A percentile compares a stretch with the other conserved stretches of the same genome.
These are phyloP conservation scores for Gnathonemus echidnorhynchus DNA, from an alignment of 2,113 vertebrate species.

Conservation along the genomic window DNA sequence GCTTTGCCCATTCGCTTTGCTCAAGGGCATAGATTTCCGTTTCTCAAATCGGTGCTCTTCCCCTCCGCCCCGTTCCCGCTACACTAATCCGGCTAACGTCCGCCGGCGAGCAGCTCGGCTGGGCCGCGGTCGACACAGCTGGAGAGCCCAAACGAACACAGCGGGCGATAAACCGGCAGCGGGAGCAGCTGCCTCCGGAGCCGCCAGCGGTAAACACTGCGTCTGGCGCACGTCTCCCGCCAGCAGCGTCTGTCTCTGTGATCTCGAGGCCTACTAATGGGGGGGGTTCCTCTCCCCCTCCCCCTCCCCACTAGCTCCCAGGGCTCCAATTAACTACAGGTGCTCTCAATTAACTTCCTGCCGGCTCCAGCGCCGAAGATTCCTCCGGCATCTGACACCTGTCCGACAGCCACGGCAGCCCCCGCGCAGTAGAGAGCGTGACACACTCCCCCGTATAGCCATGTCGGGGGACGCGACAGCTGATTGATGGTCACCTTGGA, in stretches of 20 bases:
- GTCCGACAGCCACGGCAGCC: not conserved
- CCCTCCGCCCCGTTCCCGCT: not conserved
- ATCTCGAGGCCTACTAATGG: not conserved
- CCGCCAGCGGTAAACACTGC: not conserved
- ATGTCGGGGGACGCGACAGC: not conserved
- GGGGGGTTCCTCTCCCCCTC: not conserved
- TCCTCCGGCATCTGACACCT: not conserved
- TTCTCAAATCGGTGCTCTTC: not conserved
- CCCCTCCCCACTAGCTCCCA: not conserved
- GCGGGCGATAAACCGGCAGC: not conserved
- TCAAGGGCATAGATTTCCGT: not conserved
- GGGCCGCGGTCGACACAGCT: not conserved
- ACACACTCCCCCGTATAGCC: not conserved
- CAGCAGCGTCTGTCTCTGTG: not conserved
- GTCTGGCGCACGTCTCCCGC: not conserved
- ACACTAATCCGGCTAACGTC: not conserved
- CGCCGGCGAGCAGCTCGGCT: not conserved
- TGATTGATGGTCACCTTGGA: slow-evolving; percentile 15
- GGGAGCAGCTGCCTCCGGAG: not conserved
- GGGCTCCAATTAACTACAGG: slow-evolving; percentile 3
- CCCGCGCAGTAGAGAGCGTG: not conserved
- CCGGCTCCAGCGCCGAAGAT: not conserved
- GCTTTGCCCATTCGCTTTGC: not conserved
- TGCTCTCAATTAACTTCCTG: slow-evolving; percentile 10
- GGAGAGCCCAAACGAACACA: not conserved